Evolutionary conservation across 2,797 vertebrate genomes (phyloP).

Genomic region (Pseudocheirus occidentalis): DNA sequence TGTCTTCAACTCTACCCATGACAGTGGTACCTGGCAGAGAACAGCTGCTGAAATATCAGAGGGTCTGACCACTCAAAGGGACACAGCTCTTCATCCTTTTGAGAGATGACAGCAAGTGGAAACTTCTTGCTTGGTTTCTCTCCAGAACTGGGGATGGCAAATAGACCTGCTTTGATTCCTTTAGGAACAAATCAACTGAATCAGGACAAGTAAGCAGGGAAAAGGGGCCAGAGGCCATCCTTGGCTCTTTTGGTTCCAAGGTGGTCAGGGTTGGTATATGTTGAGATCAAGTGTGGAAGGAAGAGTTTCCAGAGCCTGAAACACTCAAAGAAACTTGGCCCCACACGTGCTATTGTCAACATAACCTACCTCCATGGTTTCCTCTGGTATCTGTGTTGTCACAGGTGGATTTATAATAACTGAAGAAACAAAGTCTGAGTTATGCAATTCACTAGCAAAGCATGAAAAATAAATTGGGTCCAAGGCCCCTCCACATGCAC

Average conservation of each 20-base stretch:
- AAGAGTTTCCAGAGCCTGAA: background rate
- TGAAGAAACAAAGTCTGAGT: too few relatives aligned
- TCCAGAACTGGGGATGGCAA: background rate
- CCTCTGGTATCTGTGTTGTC: background rate
- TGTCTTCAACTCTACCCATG: background rate
- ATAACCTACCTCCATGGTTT: background rate
- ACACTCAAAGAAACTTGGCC: background rate
- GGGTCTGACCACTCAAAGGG: background rate
- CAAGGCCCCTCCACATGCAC: too few relatives aligned
- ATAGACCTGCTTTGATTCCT: too few relatives aligned
- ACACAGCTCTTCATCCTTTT: background rate
- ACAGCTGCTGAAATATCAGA: background rate
- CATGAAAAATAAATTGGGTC: too few relatives aligned
- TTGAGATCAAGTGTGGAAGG: too few relatives aligned
- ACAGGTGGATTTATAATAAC: too few relatives aligned
- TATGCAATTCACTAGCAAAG: too few relatives aligned
- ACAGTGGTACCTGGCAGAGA: too few relatives aligned
- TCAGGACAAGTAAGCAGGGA: background rate
- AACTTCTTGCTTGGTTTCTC: background rate
- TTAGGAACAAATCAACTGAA: background rate
- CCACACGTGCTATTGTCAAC: background rate
- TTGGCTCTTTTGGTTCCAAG: too few relatives aligned
- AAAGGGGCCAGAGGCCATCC: too few relatives aligned
- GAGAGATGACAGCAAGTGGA: background rate
- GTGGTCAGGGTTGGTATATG: background rate